These are phyloP conservation scores for Spilosoma lubricipeda DNA, from an alignment of 2,888 invertebrate species.

Conservation along the genomic window DNA sequence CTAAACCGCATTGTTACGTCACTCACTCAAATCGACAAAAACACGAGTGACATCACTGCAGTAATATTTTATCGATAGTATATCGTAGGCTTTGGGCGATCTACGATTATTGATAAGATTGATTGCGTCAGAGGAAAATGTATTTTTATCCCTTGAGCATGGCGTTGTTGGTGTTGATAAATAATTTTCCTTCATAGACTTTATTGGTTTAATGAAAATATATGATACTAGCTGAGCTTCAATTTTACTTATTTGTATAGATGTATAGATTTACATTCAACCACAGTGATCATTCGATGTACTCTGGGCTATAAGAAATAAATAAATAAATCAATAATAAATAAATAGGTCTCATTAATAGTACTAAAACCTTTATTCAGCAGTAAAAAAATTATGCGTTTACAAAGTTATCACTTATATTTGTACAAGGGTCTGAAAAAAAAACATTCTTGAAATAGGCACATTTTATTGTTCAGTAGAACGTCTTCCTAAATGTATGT, in stretches of 20 bases:
- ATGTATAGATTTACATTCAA: too few relatives aligned
- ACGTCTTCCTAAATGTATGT: neutral
- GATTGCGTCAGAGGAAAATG: conserved; percentile 20
- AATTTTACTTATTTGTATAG: too few relatives aligned
- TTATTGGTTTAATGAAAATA: neutral
- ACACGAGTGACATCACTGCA: conserved; percentile 50
- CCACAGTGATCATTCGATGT: too few relatives aligned
- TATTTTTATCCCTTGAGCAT: conserved; percentile 1
- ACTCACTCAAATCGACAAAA: conserved; percentile 26
- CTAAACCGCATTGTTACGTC: conserved; percentile 50
- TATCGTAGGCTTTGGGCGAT: conserved; percentile 27
- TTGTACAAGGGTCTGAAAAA: neutral
- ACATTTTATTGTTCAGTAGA: neutral
- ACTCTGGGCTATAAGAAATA: too few relatives aligned
- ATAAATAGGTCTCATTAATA: too few relatives aligned
- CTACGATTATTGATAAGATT: conserved; percentile 35
- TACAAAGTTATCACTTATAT: neutral
- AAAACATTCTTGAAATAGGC: neutral
- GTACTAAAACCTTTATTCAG: too few relatives aligned
- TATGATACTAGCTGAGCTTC: too few relatives aligned
- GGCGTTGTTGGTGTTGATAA: neutral
- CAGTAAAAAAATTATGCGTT: too few relatives aligned
- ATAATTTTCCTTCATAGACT: neutral
- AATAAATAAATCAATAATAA: too few relatives aligned
- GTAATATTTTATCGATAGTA: conserved; percentile 51